Evolutionary conservation across 2,888 invertebrate species (phyloP), one percentile per base, ranked within the genome.

Genomic region (Lasioglossum calceatum): DNA sequence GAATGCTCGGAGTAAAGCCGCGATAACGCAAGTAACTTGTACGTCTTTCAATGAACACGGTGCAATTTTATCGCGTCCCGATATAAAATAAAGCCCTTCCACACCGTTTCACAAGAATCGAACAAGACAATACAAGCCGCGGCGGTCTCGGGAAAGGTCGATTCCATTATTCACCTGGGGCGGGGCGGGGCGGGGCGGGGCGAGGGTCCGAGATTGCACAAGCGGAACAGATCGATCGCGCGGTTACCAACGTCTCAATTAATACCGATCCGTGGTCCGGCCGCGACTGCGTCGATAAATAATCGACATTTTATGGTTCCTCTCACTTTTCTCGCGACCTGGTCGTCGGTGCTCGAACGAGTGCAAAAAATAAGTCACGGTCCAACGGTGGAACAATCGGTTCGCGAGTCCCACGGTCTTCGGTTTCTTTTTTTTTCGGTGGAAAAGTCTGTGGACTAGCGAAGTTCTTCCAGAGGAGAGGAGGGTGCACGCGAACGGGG

Each of bases 201-300:
- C 44, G 44, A 42, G 32, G 50, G 4, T 36, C 67, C 19, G 44
- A 23, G 54, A 79, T 79, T 78, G 47, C 58, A n/a, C 58, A 42
- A 85, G 39, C 54, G 39, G 72, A 88, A 58, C 76, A 27, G 72
- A 77, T 81, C 86, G 71, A 84, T 84, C 79, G 50, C n/a, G 14
- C 32, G 14, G 61, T 88, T 81, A 32, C 77, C 61, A 79, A 84
- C 78, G 75, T 84, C 74, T 84, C 84, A 76, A 84, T 88, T 88
- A 86, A 86, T 74, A 77, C 58, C 54, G 61, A 74, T 74, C 76
- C 16, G 7, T 19, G 79, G 36, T 54, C n/a, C 14, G 67, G 16
- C 61, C 74, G 36, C 19, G 67, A 12, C 61, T 70, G 36, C 19
- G n/a, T 36, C 27, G 76, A 79, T 50, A 80, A 78, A 44, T n/a